These are phyloP conservation scores for Gila orcuttii DNA, from an alignment of 2,113 vertebrate genomes.

Conservation along the genomic window DNA sequence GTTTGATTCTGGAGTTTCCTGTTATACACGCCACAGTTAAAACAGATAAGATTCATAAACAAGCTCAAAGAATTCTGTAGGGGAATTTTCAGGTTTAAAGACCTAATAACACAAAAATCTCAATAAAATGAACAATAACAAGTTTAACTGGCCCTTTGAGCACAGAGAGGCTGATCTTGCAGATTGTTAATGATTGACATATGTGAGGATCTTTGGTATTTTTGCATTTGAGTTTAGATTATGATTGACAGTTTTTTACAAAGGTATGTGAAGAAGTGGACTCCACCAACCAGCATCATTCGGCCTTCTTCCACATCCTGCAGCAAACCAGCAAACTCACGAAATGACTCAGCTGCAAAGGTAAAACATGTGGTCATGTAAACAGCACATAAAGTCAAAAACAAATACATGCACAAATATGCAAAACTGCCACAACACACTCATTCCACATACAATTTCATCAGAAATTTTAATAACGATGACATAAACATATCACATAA, in stretches of 20 bases:
- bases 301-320: conserved; percentile 94
- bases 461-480: not conserved
- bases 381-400: conserved; percentile 46
- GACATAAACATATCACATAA: not conserved
- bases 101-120: not conserved
- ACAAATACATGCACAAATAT: conserved; percentile 19
- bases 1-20: not conserved
- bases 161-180: not conserved
- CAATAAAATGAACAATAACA: not conserved
- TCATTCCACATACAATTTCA: not conserved
- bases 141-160: not conserved
- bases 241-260: conserved; percentile 23
- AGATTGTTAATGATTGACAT: conserved; percentile 10
- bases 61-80: not conserved
- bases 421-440: conserved; percentile 5
- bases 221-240: not conserved
- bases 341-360: conserved; percentile 90
- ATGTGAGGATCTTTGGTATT: not conserved
- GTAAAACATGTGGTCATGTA: not conserved
- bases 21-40: not conserved
- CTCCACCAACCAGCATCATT: conserved; percentile 92
- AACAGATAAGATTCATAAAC: too few species aligned
- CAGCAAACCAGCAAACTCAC: conserved; percentile 92
- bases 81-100: not conserved
- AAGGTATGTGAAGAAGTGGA: not conserved